Base-by-base conservation (phyloP, 2,113 vertebrate genomes). In the Lucifuga dentata region DNA sequence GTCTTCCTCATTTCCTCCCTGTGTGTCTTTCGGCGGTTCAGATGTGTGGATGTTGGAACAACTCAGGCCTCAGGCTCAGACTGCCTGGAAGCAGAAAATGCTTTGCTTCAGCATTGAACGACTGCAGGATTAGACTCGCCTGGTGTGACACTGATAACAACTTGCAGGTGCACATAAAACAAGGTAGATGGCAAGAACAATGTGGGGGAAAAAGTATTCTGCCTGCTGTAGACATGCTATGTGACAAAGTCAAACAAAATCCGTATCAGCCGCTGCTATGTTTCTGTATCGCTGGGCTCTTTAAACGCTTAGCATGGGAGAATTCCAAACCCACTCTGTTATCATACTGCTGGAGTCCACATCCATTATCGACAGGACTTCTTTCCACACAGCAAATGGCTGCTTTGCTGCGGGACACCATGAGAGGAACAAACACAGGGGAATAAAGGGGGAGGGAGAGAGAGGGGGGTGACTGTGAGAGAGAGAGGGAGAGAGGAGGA, bases 121-220 rank as follows among this genome's bases (percentile, higher is more conserved):
- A 55, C 45, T 15, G 38, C 41, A 51, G 74, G 81, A 86, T 84
- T 87, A 84, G 77, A 56, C 38, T 43, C 1, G 41, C 57, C 76
- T 83, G 76, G 49, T 16, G 24, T 65, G 52, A 46, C 68, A 68
- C 50, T 73, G 81, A 88, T 87, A 90, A 87, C 67, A 57, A 68
- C 40, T 48, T 61, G 33, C 74, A 78, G 66, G 70, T 68, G 63
- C 29, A 53, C 9, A 56, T 16, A 51, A 33, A 79, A 46, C 43
- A 23, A 65, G 21, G 16, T 20, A 40, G 35, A 72, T 26, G 9
- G 35, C 11, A n/a, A 48, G 29, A 8, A 35, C 17, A 35, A 40
- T 49, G 24, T 40, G 38, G 26, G 7, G 7, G n/a, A 43, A 40
- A 41, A n/a, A 5, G 3, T 10, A 3, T 20, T 59, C 16, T 32